Evolutionary conservation across 1,140 invertebrate species (phyloP).

Genomic region (Drosophila chauvacae): DNA sequence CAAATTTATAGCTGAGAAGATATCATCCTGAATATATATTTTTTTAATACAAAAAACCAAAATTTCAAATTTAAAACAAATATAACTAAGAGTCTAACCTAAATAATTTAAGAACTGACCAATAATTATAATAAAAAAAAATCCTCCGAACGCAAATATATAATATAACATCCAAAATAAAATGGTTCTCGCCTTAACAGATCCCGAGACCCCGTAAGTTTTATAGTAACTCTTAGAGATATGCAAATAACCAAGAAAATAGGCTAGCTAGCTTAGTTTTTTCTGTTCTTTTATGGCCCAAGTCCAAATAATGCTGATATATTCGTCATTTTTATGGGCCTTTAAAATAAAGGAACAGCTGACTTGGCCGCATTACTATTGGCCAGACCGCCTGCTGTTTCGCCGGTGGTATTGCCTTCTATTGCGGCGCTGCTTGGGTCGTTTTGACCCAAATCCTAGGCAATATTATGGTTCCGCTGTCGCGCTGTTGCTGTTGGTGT

Average conservation of each 20-base stretch:
- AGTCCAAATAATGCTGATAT: slow-evolving; percentile 5
- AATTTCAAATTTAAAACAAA: not conserved
- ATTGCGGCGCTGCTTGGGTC: slow-evolving; percentile 31
- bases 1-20: not conserved
- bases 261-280: not conserved
- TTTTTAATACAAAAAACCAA: not conserved
- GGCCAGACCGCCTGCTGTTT: slow-evolving; percentile 25
- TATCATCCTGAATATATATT: too few species aligned
- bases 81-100: too few species aligned
- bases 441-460: slow-evolving; percentile 47
- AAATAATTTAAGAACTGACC: not conserved
- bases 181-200: not conserved
- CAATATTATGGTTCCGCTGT: slow-evolving; percentile 50
- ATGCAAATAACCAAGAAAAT: slow-evolving; percentile 9
- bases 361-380: slow-evolving; percentile 25
- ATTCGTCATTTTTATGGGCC: slow-evolving; percentile 14
- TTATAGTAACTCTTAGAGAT: not conserved
- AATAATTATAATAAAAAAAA: too few species aligned
- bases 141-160: too few species aligned
- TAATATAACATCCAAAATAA: not conserved
- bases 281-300: slow-evolving; percentile 1
- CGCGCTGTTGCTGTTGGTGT: slow-evolving; percentile 21
- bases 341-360: slow-evolving; percentile 17
- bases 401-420: slow-evolving; percentile 21
- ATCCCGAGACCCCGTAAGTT: not conserved